Conservation (phyloP, 2,888 invertebrate genomes). For the Drosophila cognata region DNA sequence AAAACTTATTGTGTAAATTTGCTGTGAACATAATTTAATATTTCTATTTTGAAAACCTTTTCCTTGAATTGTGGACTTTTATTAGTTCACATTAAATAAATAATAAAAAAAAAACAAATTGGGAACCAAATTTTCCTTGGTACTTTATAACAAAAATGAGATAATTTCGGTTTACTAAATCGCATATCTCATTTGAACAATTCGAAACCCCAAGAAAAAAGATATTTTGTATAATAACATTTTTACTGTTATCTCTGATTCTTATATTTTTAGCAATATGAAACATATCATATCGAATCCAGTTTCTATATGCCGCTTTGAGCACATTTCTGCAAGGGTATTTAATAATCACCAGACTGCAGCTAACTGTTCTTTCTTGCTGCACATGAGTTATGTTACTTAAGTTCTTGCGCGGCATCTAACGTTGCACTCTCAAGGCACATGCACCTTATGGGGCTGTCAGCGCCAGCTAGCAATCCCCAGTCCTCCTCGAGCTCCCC, state of each 20-base stretch:
- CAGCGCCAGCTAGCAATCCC: conserved; percentile 42
- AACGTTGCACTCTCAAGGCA: conserved; percentile 77
- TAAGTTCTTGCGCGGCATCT: conserved; percentile 74
- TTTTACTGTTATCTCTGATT: neutral
- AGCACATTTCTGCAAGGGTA: conserved; percentile 20
- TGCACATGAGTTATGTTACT: conserved; percentile 79
- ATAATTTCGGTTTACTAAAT: neutral
- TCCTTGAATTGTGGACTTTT: too few relatives aligned
- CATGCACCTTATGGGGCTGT: conserved; percentile 73
- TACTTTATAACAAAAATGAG: neutral
- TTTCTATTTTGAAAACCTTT: too few relatives aligned
- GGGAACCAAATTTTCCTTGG: neutral
- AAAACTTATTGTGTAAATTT: neutral
- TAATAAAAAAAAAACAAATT: neutral
- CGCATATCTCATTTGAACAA: neutral
- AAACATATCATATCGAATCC: neutral
- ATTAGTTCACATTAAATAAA: too few relatives aligned
- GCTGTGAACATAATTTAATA: neutral
- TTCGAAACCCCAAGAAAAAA: neutral
- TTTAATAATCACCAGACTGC: neutral
- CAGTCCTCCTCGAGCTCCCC: neutral
- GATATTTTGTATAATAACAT: neutral
- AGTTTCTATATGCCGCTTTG: neutral
- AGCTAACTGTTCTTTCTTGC: conserved; percentile 50
- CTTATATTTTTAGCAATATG: neutral